Evolutionary conservation across 2,888 invertebrate genomes (phyloP), one percentile per base, ranked within the genome.

Genomic region (Ceriagrion tenellum): DNA sequence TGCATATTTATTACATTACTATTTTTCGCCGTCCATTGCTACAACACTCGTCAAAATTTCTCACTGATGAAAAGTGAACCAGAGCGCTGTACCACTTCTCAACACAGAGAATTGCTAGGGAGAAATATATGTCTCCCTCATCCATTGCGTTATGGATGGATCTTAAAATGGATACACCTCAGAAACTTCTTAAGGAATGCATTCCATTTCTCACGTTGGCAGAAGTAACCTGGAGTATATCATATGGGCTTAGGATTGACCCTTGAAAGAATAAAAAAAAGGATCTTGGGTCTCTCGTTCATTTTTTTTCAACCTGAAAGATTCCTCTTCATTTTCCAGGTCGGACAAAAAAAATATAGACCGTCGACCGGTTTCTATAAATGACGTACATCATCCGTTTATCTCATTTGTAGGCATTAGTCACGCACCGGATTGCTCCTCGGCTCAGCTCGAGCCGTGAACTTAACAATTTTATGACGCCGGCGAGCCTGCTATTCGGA

Each of bases 401-500:
- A 81, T 81, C 81, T 35, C 81, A 81, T 81, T 81, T 81, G 81
- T 81, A 81, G 18, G 81, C 35, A 81, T 35, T 81, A 81, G 81
- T 81, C 81, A 81, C 16, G 3, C 30, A 10, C 10, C 69, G n/a
- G 69, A 69, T 69, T n/a, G 69, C 69, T n/a, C n/a, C 0, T 6
- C 69, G n/a, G 69, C 69, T 69, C 69, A 26, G n/a, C 35, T 30
- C 35, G 81, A 81, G 81, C 35, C 18, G 81, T 81, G 81, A 81
- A 81, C 81, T 81, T 35, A 16, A 35, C 35, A 12, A 35, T 81
- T 81, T 81, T 35, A 81, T 81, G 81, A 81, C 81, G 12, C 81
- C 35, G 30, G 10, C 13, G 81, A 81, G 26, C 35, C 30, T 26
- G 35, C 81, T 12, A 81, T 81, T 81, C 13, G 16, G 81, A 13